These are phyloP conservation scores for Hemicordylus capensis DNA, from an alignment of 2,113 vertebrate genomes.

Conservation along the genomic window DNA sequence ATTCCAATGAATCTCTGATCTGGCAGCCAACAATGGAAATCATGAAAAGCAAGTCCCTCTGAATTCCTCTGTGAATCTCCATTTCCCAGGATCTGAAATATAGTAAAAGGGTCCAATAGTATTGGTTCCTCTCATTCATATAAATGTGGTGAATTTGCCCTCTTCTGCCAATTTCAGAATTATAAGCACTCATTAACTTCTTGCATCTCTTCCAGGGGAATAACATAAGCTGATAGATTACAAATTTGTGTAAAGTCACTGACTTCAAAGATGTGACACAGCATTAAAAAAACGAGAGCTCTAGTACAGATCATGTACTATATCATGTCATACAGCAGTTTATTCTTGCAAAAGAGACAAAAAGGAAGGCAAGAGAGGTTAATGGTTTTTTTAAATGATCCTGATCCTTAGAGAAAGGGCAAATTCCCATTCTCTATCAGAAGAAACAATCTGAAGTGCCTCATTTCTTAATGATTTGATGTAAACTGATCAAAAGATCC, in stretches of 20 bases:
- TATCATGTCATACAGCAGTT: not conserved
- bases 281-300: conserved; percentile 1
- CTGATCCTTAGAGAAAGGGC: not conserved
- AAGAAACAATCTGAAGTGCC: not conserved
- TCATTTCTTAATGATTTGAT: not conserved
- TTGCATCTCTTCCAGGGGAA: conserved; percentile 5
- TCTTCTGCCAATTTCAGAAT: not conserved
- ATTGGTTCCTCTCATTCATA: not conserved
- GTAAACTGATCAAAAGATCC: not conserved
- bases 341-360: not conserved
- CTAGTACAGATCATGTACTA: not conserved
- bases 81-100: not conserved
- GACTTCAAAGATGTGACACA: not conserved
- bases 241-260: conserved; percentile 29
- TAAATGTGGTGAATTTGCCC: not conserved
- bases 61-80: not conserved
- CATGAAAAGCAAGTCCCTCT: not conserved
- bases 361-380: not conserved
- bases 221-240: not conserved
- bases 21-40: not conserved
- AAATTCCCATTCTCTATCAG: not conserved
- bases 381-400: not conserved
- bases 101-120: not conserved
- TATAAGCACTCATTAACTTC: conserved; percentile 7
- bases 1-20: not conserved